Conservation (phyloP, 2,113 vertebrate genomes). For the Meriones unguiculatus region DNA sequence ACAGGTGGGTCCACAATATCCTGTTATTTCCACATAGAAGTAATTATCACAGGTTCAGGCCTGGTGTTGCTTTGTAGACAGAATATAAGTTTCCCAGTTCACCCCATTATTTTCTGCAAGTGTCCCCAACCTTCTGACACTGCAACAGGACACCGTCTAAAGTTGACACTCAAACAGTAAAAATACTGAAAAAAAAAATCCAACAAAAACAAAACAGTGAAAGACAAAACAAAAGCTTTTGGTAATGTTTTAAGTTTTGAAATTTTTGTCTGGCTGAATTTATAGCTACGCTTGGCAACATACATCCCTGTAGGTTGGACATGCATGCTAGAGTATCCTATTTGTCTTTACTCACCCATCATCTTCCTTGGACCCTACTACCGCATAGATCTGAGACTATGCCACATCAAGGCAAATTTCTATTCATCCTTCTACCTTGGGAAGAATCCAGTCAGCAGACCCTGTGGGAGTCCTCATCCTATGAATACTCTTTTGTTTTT, state of each 20-base stretch:
- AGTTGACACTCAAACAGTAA: not conserved
- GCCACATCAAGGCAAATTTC: not conserved
- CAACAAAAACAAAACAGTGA: not conserved
- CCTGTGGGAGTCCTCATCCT: not conserved
- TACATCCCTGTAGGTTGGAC: not conserved
- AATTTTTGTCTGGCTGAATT: not conserved
- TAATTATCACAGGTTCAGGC: accelerated
- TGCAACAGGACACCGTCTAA: not conserved
- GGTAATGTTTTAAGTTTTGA: not conserved
- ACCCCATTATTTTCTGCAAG: not conserved
- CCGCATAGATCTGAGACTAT: no score
- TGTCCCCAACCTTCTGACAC: not conserved
- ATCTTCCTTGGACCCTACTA: accelerated
- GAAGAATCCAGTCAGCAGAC: not conserved
- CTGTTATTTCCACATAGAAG: not conserved
- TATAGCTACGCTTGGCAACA: not conserved
- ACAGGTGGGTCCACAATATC: accelerated
- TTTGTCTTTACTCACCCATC: accelerated
- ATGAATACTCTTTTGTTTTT: no score
- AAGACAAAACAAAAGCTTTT: not conserved
- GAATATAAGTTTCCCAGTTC: accelerated
- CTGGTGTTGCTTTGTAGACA: no score
- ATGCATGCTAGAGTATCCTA: not conserved
- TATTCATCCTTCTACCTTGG: not conserved
- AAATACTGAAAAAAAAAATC: not conserved